Evolutionary conservation across 2,113 vertebrate species (phyloP).

Genomic region (Amblyornis subalaris): DNA sequence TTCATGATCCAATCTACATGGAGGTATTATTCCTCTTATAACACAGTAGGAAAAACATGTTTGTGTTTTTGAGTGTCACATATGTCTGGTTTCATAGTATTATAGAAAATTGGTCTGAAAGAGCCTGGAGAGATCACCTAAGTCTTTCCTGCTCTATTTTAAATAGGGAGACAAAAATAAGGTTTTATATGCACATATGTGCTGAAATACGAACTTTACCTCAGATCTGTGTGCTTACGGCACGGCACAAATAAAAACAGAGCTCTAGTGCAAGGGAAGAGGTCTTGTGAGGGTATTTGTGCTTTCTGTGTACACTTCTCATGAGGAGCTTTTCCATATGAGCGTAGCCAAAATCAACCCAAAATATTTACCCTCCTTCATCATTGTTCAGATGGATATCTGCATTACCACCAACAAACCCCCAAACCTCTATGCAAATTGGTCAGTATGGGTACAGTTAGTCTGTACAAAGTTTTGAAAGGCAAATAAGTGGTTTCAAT

Average conservation of each 20-base stretch:
- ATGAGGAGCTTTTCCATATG: background rate
- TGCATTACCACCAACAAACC: background rate
- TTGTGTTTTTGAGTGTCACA: background rate
- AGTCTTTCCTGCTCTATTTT: background rate
- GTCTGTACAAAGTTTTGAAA: background rate
- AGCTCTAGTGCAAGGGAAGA: background rate
- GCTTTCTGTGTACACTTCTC: background rate
- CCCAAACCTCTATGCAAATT: background rate
- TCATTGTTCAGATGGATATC: background rate
- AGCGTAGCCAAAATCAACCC: background rate
- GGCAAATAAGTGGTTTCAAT: background rate
- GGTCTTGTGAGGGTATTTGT: background rate
- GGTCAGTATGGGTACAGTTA: background rate
- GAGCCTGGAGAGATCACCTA: background rate
- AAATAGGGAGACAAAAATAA: slow-evolving; percentile 7
- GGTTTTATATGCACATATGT: background rate
- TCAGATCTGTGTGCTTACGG: slow-evolving; percentile 3
- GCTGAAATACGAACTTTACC: slow-evolving; percentile 8
- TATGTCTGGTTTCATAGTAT: background rate
- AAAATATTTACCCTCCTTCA: background rate
- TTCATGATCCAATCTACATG: background rate
- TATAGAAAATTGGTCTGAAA: background rate
- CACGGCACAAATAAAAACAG: background rate
- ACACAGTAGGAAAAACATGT: background rate
- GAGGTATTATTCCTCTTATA: background rate